phyloP scores from a whole-genome alignment of 2,113 vertebrate species.

The Numenius arquata region DNA sequence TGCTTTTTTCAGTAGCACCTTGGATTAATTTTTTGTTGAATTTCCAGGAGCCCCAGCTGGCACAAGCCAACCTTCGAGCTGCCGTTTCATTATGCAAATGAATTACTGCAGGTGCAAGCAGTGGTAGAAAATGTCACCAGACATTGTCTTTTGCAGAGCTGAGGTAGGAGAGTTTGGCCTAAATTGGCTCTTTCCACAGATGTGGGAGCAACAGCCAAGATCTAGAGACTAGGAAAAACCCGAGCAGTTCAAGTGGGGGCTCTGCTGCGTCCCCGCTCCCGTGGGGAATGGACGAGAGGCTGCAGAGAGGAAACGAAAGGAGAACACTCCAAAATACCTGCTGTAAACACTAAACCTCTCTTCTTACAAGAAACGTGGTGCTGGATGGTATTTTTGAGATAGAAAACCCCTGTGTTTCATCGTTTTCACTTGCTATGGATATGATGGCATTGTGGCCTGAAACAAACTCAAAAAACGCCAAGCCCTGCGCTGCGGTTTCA shows the following conservation, averaged over 20 bases:
- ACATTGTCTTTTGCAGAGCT: background rate
- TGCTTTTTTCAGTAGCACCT: fast-evolving
- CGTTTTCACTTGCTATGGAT: fast-evolving
- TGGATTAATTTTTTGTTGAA: fast-evolving
- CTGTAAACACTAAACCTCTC: background rate
- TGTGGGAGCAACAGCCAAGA: fast-evolving
- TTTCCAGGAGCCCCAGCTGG: background rate
- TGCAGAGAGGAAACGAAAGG: background rate
- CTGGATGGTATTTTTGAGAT: background rate
- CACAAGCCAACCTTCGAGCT: background rate
- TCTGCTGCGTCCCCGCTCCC: background rate
- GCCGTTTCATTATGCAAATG: background rate
- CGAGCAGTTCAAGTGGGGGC: fast-evolving
- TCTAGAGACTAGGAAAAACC: fast-evolving
- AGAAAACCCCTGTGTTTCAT: too few species aligned
- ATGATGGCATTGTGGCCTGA: fast-evolving
- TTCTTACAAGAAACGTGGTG: fast-evolving
- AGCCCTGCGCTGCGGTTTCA: fast-evolving
- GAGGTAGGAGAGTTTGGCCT: background rate
- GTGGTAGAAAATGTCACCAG: background rate
- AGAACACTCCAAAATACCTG: background rate
- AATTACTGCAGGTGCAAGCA: too few species aligned
- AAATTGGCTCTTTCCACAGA: background rate
- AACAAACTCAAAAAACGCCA: fast-evolving
- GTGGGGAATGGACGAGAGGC: fast-evolving